These are phyloP conservation scores for Chloroceryle amazona DNA, from an alignment of 2,797 vertebrate species.

Conservation along the genomic window DNA sequence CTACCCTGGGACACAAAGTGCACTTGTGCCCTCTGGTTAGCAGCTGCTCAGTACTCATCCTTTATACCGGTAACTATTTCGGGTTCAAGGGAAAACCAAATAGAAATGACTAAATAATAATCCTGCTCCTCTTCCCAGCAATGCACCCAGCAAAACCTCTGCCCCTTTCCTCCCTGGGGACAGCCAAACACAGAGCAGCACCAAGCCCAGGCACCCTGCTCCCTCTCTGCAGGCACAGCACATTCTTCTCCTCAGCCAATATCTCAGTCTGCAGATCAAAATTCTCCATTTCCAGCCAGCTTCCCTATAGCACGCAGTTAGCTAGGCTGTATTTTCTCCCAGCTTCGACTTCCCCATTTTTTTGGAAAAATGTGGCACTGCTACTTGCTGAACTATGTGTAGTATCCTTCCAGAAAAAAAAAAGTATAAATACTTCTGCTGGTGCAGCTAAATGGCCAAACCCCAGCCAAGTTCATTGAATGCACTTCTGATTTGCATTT, in stretches of 20 bases:
- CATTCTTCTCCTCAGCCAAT: neutral
- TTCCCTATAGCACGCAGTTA: neutral
- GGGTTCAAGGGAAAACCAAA: neutral
- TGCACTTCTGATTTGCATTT: neutral
- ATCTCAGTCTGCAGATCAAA: neutral
- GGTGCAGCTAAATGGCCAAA: neutral
- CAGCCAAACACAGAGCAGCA: accelerated
- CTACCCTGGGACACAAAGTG: neutral
- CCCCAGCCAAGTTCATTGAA: neutral
- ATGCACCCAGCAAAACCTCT: neutral
- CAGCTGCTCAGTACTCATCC: neutral
- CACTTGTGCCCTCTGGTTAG: neutral
- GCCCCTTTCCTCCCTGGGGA: too few relatives aligned
- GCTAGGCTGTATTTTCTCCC: neutral
- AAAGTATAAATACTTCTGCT: neutral
- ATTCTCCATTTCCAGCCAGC: neutral
- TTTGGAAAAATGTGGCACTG: neutral
- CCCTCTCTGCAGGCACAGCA: neutral
- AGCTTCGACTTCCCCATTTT: neutral
- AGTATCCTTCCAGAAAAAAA: neutral
- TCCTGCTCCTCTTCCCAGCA: neutral
- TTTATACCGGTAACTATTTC: neutral
- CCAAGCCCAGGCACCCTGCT: neutral
- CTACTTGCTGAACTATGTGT: neutral
- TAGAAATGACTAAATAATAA: neutral